phyloP scores from a whole-genome alignment of 2,888 invertebrate species.

The Dromius quadrimaculatus region DNA sequence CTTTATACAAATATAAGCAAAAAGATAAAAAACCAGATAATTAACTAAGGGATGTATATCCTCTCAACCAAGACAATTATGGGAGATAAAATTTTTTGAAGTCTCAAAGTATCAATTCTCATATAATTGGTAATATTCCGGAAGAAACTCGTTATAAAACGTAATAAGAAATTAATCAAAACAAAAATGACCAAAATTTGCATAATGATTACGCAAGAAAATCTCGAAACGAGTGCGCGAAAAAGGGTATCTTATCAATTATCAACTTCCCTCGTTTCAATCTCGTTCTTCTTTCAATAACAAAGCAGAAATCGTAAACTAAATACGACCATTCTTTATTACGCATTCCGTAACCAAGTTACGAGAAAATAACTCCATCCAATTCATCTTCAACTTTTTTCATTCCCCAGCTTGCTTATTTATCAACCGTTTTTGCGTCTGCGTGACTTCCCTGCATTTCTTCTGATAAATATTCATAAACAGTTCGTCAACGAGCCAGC shows the following conservation, averaged over 20 bases:
- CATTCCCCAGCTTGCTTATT: conserved; percentile 34
- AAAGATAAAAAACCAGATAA: too few species aligned
- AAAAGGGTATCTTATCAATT: conserved; percentile 6
- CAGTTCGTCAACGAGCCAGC: conserved; percentile 19
- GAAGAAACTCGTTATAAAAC: neutral
- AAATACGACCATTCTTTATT: conserved; percentile 10
- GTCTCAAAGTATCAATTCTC: too few species aligned
- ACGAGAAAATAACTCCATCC: conserved; percentile 7
- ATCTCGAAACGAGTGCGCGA: neutral
- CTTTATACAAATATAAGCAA: too few species aligned
- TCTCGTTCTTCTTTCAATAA: conserved; percentile 15
- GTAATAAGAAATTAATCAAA: conserved; percentile 15
- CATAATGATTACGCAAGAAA: conserved; percentile 3
- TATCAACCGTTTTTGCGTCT: conserved; percentile 30
- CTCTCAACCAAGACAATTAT: too few species aligned
- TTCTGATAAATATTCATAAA: conserved; percentile 38
- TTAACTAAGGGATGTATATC: too few species aligned
- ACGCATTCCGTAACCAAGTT: conserved; percentile 24
- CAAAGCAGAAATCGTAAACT: conserved; percentile 25
- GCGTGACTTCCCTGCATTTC: conserved; percentile 20
- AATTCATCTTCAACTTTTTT: conserved; percentile 34
- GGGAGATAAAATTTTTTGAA: too few species aligned
- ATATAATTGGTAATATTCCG: too few species aligned
- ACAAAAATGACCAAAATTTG: conserved; percentile 11
- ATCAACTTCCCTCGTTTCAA: conserved; percentile 8